phyloP scores from a whole-genome alignment of 2,113 vertebrate species.

The Macheiramphus alcinus region DNA sequence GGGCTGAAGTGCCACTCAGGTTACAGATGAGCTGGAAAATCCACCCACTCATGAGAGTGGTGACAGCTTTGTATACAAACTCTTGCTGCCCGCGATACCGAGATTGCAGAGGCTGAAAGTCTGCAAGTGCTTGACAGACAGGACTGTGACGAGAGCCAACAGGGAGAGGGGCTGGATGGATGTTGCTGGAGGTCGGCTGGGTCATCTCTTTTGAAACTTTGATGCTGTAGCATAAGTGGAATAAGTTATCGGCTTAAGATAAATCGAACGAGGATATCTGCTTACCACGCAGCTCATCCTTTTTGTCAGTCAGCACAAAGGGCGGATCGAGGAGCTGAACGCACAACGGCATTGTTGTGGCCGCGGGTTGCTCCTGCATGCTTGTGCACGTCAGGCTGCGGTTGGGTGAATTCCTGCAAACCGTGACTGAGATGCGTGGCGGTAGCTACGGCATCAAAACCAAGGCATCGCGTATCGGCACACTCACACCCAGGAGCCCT shows the following conservation, averaged over 20 bases:
- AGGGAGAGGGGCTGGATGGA: neutral
- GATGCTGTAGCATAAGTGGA: neutral
- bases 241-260: neutral
- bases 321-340: fast-evolving
- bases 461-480: neutral
- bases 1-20: constrained; percentile 58
- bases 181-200: neutral
- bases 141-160: neutral
- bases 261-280: neutral
- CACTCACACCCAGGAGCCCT: neutral
- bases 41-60: constrained; percentile 46
- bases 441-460: too few relatives aligned
- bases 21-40: constrained; percentile 73
- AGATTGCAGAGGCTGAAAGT: neutral
- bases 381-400: neutral
- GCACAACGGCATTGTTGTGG: fast-evolving
- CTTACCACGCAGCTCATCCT: neutral
- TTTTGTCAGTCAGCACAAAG: neutral
- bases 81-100: neutral
- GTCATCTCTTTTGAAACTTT: neutral
- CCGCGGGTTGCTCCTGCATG: fast-evolving
- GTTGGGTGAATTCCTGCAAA: neutral
- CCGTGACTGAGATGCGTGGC: neutral
- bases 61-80: constrained; percentile 68
- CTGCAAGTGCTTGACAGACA: neutral